Evolutionary conservation across 2,888 invertebrate genomes (phyloP), one percentile per base, ranked within the genome.

Genomic region (Drosophila anceps): DNA sequence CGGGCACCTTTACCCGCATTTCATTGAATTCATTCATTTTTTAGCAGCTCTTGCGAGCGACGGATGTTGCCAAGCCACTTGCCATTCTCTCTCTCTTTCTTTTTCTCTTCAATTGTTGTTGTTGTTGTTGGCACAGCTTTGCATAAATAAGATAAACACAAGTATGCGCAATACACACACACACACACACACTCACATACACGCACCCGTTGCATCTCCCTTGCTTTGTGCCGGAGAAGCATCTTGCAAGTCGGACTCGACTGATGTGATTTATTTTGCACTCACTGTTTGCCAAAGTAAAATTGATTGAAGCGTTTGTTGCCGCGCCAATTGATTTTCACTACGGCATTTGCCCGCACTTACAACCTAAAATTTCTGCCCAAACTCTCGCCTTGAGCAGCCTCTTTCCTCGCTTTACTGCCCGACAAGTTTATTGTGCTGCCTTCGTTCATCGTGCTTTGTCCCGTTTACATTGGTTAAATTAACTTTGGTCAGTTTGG

Each of bases 221-320:
- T 33, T 4, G 8, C 51, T 13, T 7, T 29, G 12, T 15, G 29
- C 41, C 43, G 51, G 13, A 51, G 68, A 24, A 57, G 60, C 72
- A 50, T 55, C 79, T 74, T 63, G 60, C 71, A 51, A 84, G 71
- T 79, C 72, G 75, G 73, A 82, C 73, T 68, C 71, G 68, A 78
- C 63, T 76, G 85, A 82, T 84, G 88, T 88, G 87, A 88, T 88
- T 88, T 87, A 87, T 87, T 90, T 87, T 86, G 87, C 87, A 88
- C 87, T 88, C 86, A 84, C 78, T 88, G 87, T 90, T 86, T 87
- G 87, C 89, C 71, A 85, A 86, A 90, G 90, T 82, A 82, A 87
- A 87, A 90, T 87, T 90, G 87, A 87, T 87, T 90, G 87, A 88
- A 88, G 90, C 86, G 86, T 87, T 90, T 90, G 87, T 84, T 82